Base-by-base conservation (phyloP, 1,140 invertebrate genomes). In the Pteromalus puparum region DNA sequence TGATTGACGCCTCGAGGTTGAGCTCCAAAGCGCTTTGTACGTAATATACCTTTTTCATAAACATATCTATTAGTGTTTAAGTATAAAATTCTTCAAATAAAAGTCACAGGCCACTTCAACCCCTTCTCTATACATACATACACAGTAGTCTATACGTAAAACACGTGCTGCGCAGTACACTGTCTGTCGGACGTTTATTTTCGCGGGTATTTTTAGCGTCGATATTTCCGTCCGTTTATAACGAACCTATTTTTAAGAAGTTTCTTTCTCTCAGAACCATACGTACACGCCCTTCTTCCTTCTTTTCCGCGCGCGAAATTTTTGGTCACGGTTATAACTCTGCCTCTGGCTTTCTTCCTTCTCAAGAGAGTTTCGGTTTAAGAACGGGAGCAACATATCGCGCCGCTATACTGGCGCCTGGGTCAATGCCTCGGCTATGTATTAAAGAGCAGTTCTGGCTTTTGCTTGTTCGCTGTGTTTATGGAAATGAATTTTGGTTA, bases 111-210 rank as follows among this genome's bases (percentile, higher is more conserved):
- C 38, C 38, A 42, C 38, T 42, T 42, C 38, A 42, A 53, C 48
- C 13, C 18, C 18, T 53, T 10, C 12, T 13, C 48, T 18, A 53
- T 61, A 61, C 1, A 42, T 34, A 15, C 18, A 13, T 53, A 53
- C n/a, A n/a, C n/a, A n/a, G n/a, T n/a, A 15, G 1, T 53, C 48
- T 53, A 53, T 53, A 53, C 5, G 53, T 61, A 61, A 61, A 61
- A 61, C 53, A 30, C 73, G 75, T 77, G 75, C 74, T 10, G 42
- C 28, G 67, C 61, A 38, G 24, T 24, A 38, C 30, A 13, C n/a
- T n/a, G n/a, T n/a, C n/a, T n/a, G n/a, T 26, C 38, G 70, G 18
- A 78, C 86, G 89, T 90, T 91, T 90, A 90, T 90, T 90, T 91
- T 90, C 88, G 83, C 86, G 81, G 42, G 81, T 88, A 90, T 90